Conservation (phyloP, 2,888 invertebrate genomes). For the Napeogenes sylphis region DNA sequence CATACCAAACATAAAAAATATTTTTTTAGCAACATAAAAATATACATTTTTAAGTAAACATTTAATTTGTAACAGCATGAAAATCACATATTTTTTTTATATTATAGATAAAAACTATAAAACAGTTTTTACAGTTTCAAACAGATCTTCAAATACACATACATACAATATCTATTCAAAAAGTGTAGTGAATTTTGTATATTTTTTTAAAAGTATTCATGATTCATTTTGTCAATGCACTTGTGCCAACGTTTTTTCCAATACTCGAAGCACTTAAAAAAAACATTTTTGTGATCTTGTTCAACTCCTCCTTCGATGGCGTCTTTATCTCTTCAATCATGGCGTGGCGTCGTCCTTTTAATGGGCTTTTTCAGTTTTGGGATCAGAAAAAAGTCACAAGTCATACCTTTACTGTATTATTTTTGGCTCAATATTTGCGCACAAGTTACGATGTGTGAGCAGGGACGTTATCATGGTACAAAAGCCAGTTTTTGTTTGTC, state of each 20-base stretch:
- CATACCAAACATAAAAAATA: too few relatives aligned
- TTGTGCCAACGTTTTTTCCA: constrained; percentile 22
- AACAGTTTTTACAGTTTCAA: too few relatives aligned
- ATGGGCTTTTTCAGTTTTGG: constrained; percentile 29
- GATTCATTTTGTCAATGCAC: constrained; percentile 5
- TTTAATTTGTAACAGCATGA: too few relatives aligned
- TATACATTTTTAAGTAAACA: too few relatives aligned
- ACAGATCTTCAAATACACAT: too few relatives aligned
- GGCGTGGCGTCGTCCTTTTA: constrained; percentile 26
- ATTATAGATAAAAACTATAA: too few relatives aligned
- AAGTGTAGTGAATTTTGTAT: too few relatives aligned
- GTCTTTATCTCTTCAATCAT: constrained; percentile 23
- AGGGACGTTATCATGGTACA: neutral
- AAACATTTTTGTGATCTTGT: constrained; percentile 19
- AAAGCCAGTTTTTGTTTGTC: neutral
- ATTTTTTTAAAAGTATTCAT: too few relatives aligned
- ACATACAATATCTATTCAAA: too few relatives aligned
- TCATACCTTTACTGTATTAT: constrained; percentile 13
- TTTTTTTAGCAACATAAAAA: too few relatives aligned
- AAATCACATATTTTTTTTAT: too few relatives aligned
- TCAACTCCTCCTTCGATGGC: constrained; percentile 3
- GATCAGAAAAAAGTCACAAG: constrained; percentile 31
- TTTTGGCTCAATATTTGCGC: constrained; percentile 20
- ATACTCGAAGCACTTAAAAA: constrained; percentile 24
- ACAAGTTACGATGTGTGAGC: neutral